Conservation (phyloP, 2,113 vertebrate genomes). For the Strix aluco region DNA sequence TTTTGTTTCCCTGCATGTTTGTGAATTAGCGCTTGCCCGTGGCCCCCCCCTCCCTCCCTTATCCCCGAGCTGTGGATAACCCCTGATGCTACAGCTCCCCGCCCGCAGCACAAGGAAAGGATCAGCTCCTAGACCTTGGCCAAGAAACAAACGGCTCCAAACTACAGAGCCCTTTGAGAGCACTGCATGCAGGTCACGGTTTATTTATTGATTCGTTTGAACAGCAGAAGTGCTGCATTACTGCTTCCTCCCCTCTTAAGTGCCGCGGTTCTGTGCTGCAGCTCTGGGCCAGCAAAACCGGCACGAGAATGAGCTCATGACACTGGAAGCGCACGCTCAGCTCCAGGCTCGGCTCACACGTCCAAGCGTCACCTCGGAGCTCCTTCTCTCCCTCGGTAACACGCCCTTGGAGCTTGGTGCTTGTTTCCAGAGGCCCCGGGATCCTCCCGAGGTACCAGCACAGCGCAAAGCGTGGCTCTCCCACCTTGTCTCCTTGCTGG, state of each 20-base stretch:
- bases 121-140: background rate
- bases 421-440: background rate
- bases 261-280: background rate
- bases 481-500: background rate
- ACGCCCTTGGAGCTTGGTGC: background rate
- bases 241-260: background rate
- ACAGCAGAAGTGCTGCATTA: background rate
- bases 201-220: background rate
- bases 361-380: background rate
- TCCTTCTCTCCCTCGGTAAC: background rate
- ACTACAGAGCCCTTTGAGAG: background rate
- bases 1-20: background rate
- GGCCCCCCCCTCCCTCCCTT: background rate
- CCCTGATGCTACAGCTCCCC: background rate
- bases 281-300: background rate
- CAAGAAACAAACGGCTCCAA: background rate
- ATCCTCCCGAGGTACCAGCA: background rate
- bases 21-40: background rate
- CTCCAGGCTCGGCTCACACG: background rate
- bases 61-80: background rate
- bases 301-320: background rate
- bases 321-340: background rate
- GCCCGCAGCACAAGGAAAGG: background rate
- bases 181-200: background rate
- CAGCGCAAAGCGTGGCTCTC: rapidly evolving